Base-by-base conservation (phyloP, 2,113 vertebrate species). In the Polypterus senegalus region DNA sequence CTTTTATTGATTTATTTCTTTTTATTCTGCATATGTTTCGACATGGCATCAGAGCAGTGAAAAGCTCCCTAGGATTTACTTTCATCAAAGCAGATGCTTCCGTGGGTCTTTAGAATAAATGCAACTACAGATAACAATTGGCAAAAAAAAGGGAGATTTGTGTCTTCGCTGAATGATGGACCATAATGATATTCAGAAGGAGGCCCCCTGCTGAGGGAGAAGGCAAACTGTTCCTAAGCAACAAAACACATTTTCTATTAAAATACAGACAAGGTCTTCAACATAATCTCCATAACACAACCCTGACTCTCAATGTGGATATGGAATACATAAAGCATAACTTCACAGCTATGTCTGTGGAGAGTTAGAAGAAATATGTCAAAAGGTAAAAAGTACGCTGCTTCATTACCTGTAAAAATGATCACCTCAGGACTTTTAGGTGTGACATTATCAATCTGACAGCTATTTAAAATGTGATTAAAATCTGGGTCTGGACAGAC, bases 181-280 rank as follows among this genome's bases (percentile, higher is more conserved):
- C 65, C 69, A 75, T 79, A 81, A 85, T 83, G 78, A 80, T 79
- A 77, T 79, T 85, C 80, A 79, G 73, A 74, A 76, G 71, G 67
- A 80, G 74, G 72, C 70, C 76, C 75, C 77, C 77, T 59, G 67
- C 73, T 3, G 75, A 69, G 78, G 79, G 58, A 64, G 64, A 70
- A 75, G 76, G 71, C 78, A 74, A 80, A 77, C 77, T 79, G 80
- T 83, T 84, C 73, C 80, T 80, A 76, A 82, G 83, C 81, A 85
- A 85, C 83, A 81, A 82, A 81, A 82, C 78, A 81, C 75, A 77
- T 71, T 74, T 70, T 74, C 67, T 64, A 74, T 58, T 69, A 59
- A 60, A 71, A 68, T 62, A 64, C 68, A 73, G 52, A 61, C 47
- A 69, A 68, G 66, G 72, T 81, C 77, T 71, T 77, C 76, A 80